Base-by-base conservation (phyloP, 2,888 invertebrate genomes). In the Epirrhoe alternata region DNA sequence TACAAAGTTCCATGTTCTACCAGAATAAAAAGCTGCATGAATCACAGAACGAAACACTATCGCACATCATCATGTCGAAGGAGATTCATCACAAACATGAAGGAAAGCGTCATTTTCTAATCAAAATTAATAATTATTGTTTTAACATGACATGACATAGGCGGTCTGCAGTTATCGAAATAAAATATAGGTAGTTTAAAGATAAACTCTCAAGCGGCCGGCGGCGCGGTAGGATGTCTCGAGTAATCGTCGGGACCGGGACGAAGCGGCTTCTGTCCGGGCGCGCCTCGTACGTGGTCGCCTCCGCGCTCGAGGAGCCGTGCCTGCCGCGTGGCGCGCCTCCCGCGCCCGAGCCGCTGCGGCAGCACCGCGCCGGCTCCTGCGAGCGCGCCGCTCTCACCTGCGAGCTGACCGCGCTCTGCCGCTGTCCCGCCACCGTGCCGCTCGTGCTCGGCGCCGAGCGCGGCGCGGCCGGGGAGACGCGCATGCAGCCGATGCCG, bases 361-460 rank as follows among this genome's bases (percentile, higher is more conserved):
- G 97, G 31, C 90, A 89, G 16, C 99, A 99, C 89, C 94, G 95
- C 70, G 96, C 96, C 71, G 97, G 97, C 54, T 98, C 98, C 70
- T 87, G 94, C 61, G 99, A 99, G 88, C 95, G 98, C 64, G 86
- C 90, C 57, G 96, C 95, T 53, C 89, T 99, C 35, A 94, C 95
- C 73, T 93, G 94, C 58, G 96, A 96, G 53, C 88, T 99, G 45
- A 51, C 91, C 95, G 70, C 91, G 95, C 67, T 95, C 96, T 72
- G 92, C 95, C 10, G 87, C 92, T 31, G 93, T 93, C 65, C 96
- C 64, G 96, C 96, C 81, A 98, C 99, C 73, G 95, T 99, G 68
- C 99, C 99, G 6, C 97, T 99, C 83, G 95, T 99, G 14, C 98
- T 99, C 84, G 99, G 98, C n/a, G 96, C 96, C 74, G 95, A 99